Evolutionary conservation across 2,888 invertebrate species (phyloP).

Genomic region (Pheosia gnoma): DNA sequence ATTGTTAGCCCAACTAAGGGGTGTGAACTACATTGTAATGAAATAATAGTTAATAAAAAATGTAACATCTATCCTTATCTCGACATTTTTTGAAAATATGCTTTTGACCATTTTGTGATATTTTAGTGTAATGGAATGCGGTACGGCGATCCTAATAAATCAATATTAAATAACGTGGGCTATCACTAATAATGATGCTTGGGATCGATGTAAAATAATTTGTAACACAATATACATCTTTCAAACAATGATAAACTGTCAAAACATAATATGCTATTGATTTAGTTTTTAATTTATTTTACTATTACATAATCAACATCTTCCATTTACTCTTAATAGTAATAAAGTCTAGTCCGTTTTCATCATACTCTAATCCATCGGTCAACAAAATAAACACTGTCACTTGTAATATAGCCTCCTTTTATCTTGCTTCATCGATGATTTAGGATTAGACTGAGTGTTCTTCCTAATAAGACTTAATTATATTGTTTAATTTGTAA

Average conservation of each 20-base stretch:
- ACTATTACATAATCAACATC: too few species aligned
- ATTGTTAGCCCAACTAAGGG: slow-evolving; percentile 32
- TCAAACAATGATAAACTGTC: slow-evolving; percentile 1
- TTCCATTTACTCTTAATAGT: too few species aligned
- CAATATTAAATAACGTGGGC: background rate
- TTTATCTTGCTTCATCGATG: background rate
- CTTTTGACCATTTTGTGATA: background rate
- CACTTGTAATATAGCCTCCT: background rate
- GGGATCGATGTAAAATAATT: background rate
- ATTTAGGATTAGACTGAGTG: background rate
- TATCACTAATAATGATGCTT: background rate
- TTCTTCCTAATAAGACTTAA: background rate
- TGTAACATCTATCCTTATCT: background rate
- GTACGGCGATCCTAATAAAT: background rate
- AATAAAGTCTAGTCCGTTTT: too few species aligned
- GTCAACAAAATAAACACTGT: background rate
- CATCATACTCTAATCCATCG: too few species aligned
- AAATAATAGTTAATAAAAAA: slow-evolving; percentile 3
- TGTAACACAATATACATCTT: background rate
- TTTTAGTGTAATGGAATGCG: background rate
- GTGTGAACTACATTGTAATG: slow-evolving; percentile 24
- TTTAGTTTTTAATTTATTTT: too few species aligned
- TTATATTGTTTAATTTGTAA: background rate
- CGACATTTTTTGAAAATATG: background rate
- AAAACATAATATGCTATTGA: background rate